Conservation (phyloP, 1,140 invertebrate species). For the Cydia strobilella region DNA sequence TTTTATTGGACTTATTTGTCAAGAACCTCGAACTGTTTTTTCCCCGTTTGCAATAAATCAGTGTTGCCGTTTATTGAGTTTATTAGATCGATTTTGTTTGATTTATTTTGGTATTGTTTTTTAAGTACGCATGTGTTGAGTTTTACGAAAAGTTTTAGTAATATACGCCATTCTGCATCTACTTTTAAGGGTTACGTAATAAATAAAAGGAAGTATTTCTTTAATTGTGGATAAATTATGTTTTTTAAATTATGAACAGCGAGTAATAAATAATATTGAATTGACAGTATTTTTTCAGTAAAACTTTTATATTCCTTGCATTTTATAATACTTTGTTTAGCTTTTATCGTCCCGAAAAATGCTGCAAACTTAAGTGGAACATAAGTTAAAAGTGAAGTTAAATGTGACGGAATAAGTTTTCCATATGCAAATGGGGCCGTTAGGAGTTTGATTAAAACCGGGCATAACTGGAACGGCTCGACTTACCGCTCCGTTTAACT, state of each 20-base stretch:
- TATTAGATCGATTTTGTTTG: conserved; percentile 31
- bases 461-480: conserved; percentile 16
- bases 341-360: conserved; percentile 1
- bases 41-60: conserved; percentile 26
- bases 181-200: neutral
- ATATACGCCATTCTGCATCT: neutral
- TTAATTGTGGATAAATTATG: neutral
- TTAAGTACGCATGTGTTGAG: conserved; percentile 14
- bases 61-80: conserved; percentile 27
- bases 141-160: neutral
- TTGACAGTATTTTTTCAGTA: too few relatives aligned
- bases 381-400: conserved; percentile 41
- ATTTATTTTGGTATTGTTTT: conserved; percentile 26
- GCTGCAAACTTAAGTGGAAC: conserved; percentile 5
- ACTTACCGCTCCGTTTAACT: conserved; percentile 26
- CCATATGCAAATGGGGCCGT: conserved; percentile 32
- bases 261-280: neutral
- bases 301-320: neutral
- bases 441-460: conserved; percentile 32
- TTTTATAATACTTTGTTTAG: neutral
- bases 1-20: conserved; percentile 65
- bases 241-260: too few relatives aligned
- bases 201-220: neutral
- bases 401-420: conserved; percentile 48
- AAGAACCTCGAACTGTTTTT: conserved; percentile 36